Conservation (phyloP, 2,797 vertebrate species). For the Chloroceryle amazona region DNA sequence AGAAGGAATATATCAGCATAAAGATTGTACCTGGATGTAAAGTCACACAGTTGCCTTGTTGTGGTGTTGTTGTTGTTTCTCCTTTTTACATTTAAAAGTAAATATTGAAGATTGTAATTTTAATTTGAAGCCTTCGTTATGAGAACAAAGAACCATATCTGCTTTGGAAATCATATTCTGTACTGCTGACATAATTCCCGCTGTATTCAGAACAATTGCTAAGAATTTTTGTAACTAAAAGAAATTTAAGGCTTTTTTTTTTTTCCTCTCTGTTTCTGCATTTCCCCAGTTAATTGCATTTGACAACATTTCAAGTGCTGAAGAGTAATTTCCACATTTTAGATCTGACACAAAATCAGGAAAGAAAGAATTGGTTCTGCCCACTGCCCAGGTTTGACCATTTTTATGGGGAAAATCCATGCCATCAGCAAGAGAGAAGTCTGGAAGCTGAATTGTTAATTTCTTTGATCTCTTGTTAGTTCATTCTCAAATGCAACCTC, state of each 20-base stretch:
- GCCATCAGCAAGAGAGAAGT: not conserved
- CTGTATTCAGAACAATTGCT: not conserved
- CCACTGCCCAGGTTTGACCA: not conserved
- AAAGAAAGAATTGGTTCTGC: not conserved
- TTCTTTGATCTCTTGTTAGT: not conserved
- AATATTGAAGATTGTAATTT: not conserved
- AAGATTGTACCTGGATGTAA: not conserved
- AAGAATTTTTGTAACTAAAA: not conserved
- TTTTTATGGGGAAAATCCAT: not conserved
- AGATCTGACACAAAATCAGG: not conserved
- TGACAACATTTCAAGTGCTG: not conserved
- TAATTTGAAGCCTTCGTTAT: not conserved
- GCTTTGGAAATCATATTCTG: not conserved
- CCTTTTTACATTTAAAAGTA: not conserved
- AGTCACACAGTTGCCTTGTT: not conserved
- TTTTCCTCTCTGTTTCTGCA: not conserved
- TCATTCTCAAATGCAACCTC: not conserved
- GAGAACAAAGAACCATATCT: not conserved
- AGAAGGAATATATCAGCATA: not conserved
- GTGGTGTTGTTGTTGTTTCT: not conserved
- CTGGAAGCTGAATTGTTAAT: not conserved
- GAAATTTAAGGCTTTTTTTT: not conserved
- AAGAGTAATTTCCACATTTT: not conserved
- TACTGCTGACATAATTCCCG: not conserved
- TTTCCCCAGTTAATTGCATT: not conserved